Evolutionary conservation across 2,113 vertebrate genomes (phyloP).

Genomic region (Limanda limanda): DNA sequence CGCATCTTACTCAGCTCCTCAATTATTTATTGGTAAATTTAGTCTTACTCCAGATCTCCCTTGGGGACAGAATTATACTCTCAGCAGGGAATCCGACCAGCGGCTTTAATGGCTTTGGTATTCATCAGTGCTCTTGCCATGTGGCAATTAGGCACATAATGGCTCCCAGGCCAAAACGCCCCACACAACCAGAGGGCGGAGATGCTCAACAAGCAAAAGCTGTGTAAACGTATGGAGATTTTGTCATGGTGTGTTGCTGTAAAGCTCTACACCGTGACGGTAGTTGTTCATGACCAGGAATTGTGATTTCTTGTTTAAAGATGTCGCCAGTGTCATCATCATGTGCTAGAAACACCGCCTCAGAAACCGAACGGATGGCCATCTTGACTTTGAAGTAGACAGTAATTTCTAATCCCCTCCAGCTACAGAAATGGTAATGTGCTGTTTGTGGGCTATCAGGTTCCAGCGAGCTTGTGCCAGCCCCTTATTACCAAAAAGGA

Average conservation of each 20-base stretch:
- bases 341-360: slow-evolving; percentile 19
- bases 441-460: slow-evolving; percentile 72
- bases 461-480: slow-evolving; percentile 64
- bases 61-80: slow-evolving; percentile 67
- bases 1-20: slow-evolving; percentile 61
- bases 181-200: slow-evolving; percentile 30
- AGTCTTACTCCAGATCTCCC: slow-evolving; percentile 63
- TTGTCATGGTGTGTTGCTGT: slow-evolving; percentile 2
- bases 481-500: slow-evolving; percentile 75
- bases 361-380: slow-evolving; percentile 40
- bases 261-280: neutral
- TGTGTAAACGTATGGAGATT: neutral
- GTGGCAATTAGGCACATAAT: slow-evolving; percentile 70
- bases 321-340: slow-evolving; percentile 33
- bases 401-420: slow-evolving; percentile 61
- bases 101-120: slow-evolving; percentile 60
- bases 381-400: slow-evolving; percentile 63
- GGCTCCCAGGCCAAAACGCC: slow-evolving; percentile 50
- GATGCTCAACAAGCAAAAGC: slow-evolving; percentile 50
- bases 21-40: slow-evolving; percentile 80
- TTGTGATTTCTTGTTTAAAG: slow-evolving; percentile 19
- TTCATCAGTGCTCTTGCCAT: slow-evolving; percentile 68
- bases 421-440: slow-evolving; percentile 72
- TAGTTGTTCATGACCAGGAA: slow-evolving; percentile 13
- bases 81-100: slow-evolving; percentile 67